Conservation (phyloP, 2,797 vertebrate genomes). For the Microtus californicus region DNA sequence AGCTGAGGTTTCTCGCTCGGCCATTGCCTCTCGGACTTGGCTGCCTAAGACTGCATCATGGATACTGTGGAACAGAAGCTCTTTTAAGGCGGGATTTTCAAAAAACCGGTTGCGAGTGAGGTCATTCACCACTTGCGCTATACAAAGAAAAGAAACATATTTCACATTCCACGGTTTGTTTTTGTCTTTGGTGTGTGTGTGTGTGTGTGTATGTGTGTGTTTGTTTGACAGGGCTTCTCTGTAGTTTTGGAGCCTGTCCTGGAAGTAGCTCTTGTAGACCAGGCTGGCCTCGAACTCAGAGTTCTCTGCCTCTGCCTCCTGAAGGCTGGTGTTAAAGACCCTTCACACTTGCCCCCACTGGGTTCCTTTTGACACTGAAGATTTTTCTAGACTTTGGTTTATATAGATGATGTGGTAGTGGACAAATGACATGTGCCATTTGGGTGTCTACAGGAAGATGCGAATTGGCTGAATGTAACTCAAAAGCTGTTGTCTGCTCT, state of each 20-base stretch:
- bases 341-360: neutral
- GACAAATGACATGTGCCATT: neutral
- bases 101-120: conserved; percentile 93
- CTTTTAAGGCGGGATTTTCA: conserved; percentile 85
- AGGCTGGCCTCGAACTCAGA: neutral
- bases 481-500: neutral
- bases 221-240: too few relatives aligned
- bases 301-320: neutral
- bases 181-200: too few relatives aligned
- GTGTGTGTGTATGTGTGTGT: too few relatives aligned
- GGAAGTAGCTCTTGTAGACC: too few relatives aligned
- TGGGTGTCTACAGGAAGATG: neutral
- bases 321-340: neutral
- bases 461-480: neutral
- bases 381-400: neutral
- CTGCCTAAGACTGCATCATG: conserved; percentile 95
- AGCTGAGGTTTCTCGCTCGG: conserved; percentile 41
- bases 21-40: conserved; percentile 81
- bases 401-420: neutral
- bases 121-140: conserved; percentile 91
- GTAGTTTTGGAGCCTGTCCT: too few relatives aligned
- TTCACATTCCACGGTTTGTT: neutral
- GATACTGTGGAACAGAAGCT: conserved; percentile 93
- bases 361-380: neutral
- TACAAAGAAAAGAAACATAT: conserved; percentile 51